These are phyloP conservation scores for Pelochelys cantorii DNA, from an alignment of 2,797 vertebrate genomes.

Conservation along the genomic window DNA sequence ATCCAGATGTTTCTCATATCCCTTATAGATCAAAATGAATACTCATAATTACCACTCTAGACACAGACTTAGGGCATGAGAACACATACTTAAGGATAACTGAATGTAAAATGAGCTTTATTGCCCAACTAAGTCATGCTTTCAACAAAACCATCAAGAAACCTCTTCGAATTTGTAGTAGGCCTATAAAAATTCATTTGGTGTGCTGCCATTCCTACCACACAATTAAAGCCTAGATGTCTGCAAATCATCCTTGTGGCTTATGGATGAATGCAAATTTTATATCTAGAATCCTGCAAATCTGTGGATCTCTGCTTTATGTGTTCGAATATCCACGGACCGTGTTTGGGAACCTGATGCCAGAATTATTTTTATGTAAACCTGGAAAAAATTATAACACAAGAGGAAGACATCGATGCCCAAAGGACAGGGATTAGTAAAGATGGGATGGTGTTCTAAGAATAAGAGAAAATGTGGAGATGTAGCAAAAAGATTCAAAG, in stretches of 20 bases:
- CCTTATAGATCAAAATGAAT: not conserved
- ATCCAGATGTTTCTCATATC: not conserved
- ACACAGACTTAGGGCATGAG: not conserved
- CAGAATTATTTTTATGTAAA: not conserved
- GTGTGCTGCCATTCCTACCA: not conserved
- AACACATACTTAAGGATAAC: not conserved
- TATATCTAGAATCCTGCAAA: no score
- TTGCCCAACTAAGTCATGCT: not conserved
- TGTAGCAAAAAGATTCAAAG: not conserved
- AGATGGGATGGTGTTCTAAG: not conserved
- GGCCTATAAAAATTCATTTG: not conserved
- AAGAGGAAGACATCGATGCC: not conserved
- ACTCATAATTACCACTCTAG: not conserved
- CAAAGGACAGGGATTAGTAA: not conserved
- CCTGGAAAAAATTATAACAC: not conserved
- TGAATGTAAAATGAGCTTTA: not conserved
- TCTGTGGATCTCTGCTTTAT: no score
- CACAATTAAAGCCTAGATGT: not conserved
- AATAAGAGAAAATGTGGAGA: not conserved
- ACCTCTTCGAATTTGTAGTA: not conserved
- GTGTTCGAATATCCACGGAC: no score
- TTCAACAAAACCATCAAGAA: not conserved
- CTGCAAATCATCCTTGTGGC: no score
- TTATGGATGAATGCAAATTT: no score
- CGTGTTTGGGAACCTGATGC: not conserved